Base-by-base conservation (phyloP, 2,888 invertebrate genomes). In the Aphrophora alni region DNA sequence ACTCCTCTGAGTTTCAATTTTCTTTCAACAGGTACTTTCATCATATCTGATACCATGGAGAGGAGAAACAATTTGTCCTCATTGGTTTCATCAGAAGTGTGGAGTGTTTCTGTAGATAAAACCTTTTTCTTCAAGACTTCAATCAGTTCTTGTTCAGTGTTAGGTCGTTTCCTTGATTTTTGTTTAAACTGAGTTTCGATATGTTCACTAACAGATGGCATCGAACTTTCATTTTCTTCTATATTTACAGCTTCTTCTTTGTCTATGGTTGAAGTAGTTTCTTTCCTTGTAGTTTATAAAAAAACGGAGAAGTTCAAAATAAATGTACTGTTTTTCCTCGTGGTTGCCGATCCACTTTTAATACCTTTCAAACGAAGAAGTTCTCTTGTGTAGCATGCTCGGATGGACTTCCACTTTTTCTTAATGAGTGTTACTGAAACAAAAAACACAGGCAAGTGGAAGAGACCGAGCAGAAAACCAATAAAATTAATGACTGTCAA, bases 21-120 rank as follows among this genome's bases (percentile, higher is more conserved):
- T 77, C 51, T 69, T 69, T 51, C 77, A 51, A 26, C 17, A 28
- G 68, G 77, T 51, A 51, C 28, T 77, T 77, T 77, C 28, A 75
- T 77, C 77, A 77, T 77, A 10, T 77, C 68, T n/a, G 77, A 69
- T 77, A 77, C 51, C 77, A 77, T 51, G 51, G 69, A 77, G n/a
- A 77, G 77, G 14, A 77, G 51, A 77, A 77, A 77, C 51, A 77
- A 51, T 69, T 27, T 59, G 51, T 77, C 77, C 77, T 51, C 77
- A 77, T 75, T 26, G 21, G 24, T 26, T 75, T 75, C 38, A 75
- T 75, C 75, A 75, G 44, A 75, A 75, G 75, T 75, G 12, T 75
- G 75, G 44, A 38, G 44, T 75, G 75, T 75, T 75, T 75, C 75
- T 21, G 75, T 14, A 38, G 75, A 75, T 44, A 75, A 44, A 44